These are phyloP conservation scores for Microtus ochrogaster DNA, from an alignment of 2,113 vertebrate species.

Conservation along the genomic window DNA sequence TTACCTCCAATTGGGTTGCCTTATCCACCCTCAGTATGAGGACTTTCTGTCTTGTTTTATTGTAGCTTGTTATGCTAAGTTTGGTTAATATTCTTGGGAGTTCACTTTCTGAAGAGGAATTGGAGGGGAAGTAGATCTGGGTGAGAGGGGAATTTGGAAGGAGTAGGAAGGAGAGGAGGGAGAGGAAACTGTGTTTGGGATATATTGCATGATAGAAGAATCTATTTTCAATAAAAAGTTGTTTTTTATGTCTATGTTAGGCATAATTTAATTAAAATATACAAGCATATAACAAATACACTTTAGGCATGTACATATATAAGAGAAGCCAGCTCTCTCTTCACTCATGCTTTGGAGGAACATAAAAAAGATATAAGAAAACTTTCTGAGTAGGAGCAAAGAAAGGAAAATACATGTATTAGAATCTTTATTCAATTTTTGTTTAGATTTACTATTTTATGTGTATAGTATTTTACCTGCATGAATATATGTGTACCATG, in stretches of 20 bases:
- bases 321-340: background rate
- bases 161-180: background rate
- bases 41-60: background rate
- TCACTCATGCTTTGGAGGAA: background rate
- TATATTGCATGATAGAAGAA: background rate
- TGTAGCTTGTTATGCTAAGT: background rate
- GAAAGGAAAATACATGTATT: background rate
- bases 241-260: background rate
- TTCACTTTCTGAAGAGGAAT: background rate
- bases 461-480: background rate
- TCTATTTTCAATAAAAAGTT: background rate
- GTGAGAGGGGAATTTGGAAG: background rate
- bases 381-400: background rate
- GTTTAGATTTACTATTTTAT: background rate
- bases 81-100: background rate
- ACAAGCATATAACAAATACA: background rate
- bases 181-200: background rate
- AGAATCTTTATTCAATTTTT: background rate
- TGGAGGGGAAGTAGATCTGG: background rate
- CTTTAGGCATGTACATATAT: background rate
- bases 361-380: background rate
- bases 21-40: background rate
- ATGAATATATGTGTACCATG: background rate
- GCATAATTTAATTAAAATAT: background rate
- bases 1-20: background rate